Percentiles rank a stretch among this genome's conserved stretches.
phyloP scores from a whole-genome alignment of 2,888 invertebrate species.

The Rhagonycha fulva region DNA sequence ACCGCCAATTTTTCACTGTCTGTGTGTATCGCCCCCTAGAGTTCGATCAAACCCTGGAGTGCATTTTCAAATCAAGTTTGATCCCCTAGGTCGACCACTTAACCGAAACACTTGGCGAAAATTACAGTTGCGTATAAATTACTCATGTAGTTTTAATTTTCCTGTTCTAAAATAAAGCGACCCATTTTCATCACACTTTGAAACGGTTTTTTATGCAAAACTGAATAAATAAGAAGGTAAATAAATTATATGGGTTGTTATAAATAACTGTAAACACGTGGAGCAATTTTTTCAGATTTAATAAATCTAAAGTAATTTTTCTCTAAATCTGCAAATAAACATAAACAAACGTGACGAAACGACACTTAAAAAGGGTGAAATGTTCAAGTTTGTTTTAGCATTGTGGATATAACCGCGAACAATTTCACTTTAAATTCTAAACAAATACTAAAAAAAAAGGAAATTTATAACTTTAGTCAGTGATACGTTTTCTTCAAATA shows the following conservation, averaged over 20 bases:
- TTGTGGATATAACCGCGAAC: constrained; percentile 21
- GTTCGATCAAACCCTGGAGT: constrained; percentile 47
- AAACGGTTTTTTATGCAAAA: neutral
- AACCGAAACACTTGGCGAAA: constrained; percentile 28
- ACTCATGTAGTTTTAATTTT: neutral
- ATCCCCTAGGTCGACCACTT: constrained; percentile 36
- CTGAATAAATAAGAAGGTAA: neutral
- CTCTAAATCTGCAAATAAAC: constrained; percentile 5
- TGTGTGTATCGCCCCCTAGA: constrained; percentile 47
- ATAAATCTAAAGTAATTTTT: constrained; percentile 8
- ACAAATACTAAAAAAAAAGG: constrained; percentile 28
- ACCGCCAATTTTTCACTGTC: constrained; percentile 53
- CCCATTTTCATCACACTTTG: neutral
- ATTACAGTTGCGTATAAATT: constrained; percentile 18
- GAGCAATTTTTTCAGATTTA: neutral
- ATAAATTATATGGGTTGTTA: neutral
- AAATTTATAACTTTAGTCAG: constrained; percentile 30
- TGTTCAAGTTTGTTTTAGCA: constrained; percentile 11
- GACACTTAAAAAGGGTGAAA: constrained; percentile 5
- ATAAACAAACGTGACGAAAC: constrained; percentile 3
- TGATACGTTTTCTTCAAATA: constrained; percentile 37
- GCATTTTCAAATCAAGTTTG: constrained; percentile 49
- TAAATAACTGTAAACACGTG: neutral
- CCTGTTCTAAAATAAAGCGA: neutral
- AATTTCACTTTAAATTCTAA: constrained; percentile 33